Evolutionary conservation across 1,140 invertebrate species (phyloP).

Genomic region (Heterodera carotae): DNA sequence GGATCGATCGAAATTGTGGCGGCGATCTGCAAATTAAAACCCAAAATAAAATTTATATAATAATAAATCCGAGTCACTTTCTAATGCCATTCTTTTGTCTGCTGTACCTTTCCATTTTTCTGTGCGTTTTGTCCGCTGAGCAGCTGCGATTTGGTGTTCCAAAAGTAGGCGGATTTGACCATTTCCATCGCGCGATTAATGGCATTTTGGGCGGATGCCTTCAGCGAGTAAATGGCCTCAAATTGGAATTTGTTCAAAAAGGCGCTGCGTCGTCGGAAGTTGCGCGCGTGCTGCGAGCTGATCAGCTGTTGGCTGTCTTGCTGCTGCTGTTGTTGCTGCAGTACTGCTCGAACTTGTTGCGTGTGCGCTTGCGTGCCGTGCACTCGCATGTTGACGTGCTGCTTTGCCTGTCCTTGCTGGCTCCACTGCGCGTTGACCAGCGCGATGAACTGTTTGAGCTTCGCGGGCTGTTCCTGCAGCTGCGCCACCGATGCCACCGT

Average conservation of each 20-base stretch:
- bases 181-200: constrained; percentile 31
- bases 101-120: constrained; percentile 11
- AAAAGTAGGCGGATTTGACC: constrained; percentile 42
- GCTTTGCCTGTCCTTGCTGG: constrained; percentile 33
- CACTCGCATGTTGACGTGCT: constrained; percentile 43
- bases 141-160: constrained; percentile 40
- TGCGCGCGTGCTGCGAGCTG: constrained; percentile 24
- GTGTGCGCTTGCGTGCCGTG: constrained; percentile 38
- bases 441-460: constrained; percentile 32
- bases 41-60: too few species aligned
- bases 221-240: constrained; percentile 41
- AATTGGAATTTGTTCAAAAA: constrained; percentile 51
- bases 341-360: not conserved
- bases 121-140: not conserved
- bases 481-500: constrained; percentile 15
- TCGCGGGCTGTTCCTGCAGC: constrained; percentile 18
- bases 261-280: constrained; percentile 25
- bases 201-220: constrained; percentile 29
- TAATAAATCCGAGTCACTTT: too few species aligned
- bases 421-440: constrained; percentile 38
- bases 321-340: constrained; percentile 32
- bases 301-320: constrained; percentile 15
- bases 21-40: not conserved
- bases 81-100: too few species aligned
- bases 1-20: constrained; percentile 49